Base-by-base conservation (phyloP, 2,797 vertebrate genomes). In the Hydrolagus colliei region DNA sequence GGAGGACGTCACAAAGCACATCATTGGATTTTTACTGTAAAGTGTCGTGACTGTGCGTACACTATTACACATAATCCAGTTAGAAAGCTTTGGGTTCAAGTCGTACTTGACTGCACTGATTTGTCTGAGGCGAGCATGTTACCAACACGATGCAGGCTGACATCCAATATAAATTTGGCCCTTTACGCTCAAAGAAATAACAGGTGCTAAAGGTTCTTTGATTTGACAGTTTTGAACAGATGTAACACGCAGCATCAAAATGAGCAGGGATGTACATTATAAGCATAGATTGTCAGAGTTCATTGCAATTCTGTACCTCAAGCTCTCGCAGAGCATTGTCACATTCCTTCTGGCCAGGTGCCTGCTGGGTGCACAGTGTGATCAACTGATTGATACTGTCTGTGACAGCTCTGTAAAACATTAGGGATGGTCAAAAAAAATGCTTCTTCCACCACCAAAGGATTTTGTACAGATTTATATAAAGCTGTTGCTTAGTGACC, bases 351-450 rank as follows among this genome's bases (percentile, higher is more conserved):
- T 99, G 98, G 88, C 98, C 98, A 0, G 98, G 97, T 72, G 98
- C 98, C 91, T 99, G 98, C 88, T 98, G 98, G 65, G 98, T 98
- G 85, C 97, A 99, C 90, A 99, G 91, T 0, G 96, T 98, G 93
- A 99, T 99, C 88, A 99, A 95, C 90, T 99, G 97, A 90, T 99
- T 99, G 93, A 99, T 99, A 88, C 98, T 98, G 92, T 99, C 98
- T 0, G 98, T 99, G 91, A 99, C 98, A 14, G 98, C 97, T 93
- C 98, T 99, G 92, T 72, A 88, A 94, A 79, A 93, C 88, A 92
- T 85, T 86, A 86, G 87, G 82, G 87, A 88, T 10, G 82, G 88
- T 13, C 8, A 35, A 52, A 52, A 52, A 52, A 52, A 52, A 52
- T 52, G 41, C 41, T 52, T 52, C 41, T 52, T 52, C 41, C 41